Evolutionary conservation across 2,888 invertebrate genomes (phyloP).

Genomic region (Malachius bipustulatus): DNA sequence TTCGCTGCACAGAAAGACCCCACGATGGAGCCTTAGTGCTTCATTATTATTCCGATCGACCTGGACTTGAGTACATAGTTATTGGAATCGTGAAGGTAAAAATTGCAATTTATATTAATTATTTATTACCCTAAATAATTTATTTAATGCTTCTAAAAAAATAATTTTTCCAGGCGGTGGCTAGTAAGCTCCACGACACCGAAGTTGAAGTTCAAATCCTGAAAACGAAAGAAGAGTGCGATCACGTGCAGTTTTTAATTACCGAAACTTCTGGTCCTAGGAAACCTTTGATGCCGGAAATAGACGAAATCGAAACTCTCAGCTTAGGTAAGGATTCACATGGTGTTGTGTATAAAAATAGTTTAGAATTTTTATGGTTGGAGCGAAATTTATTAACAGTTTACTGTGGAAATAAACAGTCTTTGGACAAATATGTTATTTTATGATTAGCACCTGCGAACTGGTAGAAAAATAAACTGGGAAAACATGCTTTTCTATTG

Average conservation of each 20-base stretch:
- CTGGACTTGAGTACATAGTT: conserved; percentile 88
- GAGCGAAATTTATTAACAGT: no score
- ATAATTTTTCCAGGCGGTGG: conserved; percentile 60
- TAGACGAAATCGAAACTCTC: conserved; percentile 58
- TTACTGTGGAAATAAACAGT: no score
- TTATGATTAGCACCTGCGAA: no score
- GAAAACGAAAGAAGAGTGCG: conserved; percentile 77
- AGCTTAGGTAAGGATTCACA: conserved; percentile 50
- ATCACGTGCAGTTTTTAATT: conserved; percentile 87
- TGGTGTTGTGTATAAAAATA: neutral
- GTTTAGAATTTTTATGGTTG: no score
- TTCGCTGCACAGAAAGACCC: conserved; percentile 82
- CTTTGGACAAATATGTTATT: no score
- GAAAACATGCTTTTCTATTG: no score
- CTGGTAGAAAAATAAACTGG: no score
- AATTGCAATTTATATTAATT: neutral
- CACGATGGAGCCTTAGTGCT: conserved; percentile 82
- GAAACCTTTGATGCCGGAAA: conserved; percentile 53
- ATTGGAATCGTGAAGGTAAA: conserved; percentile 91
- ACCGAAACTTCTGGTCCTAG: conserved; percentile 66
- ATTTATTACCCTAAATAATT: neutral
- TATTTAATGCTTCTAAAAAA: neutral
- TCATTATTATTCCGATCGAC: conserved; percentile 93
- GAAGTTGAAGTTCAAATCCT: conserved; percentile 87
- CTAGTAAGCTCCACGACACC: conserved; percentile 82